These are phyloP conservation scores for Anableps anableps DNA, from an alignment of 2,797 vertebrate genomes.

Conservation along the genomic window DNA sequence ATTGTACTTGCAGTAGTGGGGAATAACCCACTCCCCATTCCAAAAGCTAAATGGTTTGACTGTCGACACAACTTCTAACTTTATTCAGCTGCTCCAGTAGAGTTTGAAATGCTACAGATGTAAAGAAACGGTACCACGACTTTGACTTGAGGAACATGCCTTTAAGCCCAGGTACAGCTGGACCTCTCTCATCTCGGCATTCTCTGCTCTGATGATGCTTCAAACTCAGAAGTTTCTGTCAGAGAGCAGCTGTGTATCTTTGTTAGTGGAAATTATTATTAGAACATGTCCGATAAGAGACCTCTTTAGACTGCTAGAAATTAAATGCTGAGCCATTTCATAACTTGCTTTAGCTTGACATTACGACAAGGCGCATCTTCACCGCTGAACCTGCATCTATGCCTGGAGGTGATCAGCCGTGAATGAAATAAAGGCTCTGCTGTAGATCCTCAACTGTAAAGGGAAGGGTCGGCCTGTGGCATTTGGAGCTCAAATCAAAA, in stretches of 20 bases:
- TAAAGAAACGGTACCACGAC: background rate
- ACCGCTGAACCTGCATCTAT: background rate
- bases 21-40: background rate
- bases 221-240: background rate
- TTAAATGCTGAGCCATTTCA: background rate
- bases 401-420: background rate
- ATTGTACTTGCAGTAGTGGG: background rate
- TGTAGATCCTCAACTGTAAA: background rate
- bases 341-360: background rate
- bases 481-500: background rate
- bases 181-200: background rate
- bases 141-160: background rate
- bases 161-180: background rate
- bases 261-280: background rate
- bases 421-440: no score
- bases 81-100: background rate
- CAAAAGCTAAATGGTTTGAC: background rate
- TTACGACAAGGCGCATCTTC: background rate
- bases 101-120: background rate
- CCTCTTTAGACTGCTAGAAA: background rate
- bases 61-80: background rate
- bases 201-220: background rate
- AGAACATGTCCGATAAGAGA: background rate
- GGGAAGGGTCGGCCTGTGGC: background rate
- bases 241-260: background rate